phyloP scores from a whole-genome alignment of 2,797 vertebrate genomes.

The Orientallactaga sibirica region DNA sequence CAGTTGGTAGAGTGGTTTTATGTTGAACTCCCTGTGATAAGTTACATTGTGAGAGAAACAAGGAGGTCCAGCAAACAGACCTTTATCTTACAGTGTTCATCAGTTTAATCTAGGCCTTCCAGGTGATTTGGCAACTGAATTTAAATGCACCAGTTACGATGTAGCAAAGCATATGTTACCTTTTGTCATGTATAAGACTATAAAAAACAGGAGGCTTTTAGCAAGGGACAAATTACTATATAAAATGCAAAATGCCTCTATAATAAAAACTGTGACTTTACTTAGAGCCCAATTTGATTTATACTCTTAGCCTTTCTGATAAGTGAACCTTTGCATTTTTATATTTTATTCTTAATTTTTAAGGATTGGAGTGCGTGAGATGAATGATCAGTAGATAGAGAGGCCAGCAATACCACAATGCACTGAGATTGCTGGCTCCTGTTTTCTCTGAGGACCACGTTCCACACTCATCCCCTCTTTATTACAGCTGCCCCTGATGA shows the following conservation, averaged over 20 bases:
- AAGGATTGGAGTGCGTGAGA: conserved; percentile 70
- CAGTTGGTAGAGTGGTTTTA: background rate
- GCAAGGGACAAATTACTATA: conserved; percentile 84
- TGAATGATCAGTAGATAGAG: conserved; percentile 84
- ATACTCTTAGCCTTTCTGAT: conserved; percentile 84
- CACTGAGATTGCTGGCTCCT: conserved; percentile 79
- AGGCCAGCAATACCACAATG: conserved; percentile 77
- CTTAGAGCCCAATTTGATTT: conserved; percentile 84
- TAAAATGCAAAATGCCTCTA: conserved; percentile 84
- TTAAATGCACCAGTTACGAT: conserved; percentile 71
- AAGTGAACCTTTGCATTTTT: conserved; percentile 85
- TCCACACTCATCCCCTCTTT: conserved; percentile 81
- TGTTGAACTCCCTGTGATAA: background rate
- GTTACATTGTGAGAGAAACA: conserved; percentile 34
- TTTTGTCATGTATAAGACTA: conserved; percentile 76
- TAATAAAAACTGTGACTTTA: conserved; percentile 85
- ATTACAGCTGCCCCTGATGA: conserved; percentile 88
- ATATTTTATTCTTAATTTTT: conserved; percentile 85
- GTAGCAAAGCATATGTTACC: conserved; percentile 76
- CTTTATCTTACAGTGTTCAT: conserved; percentile 41
- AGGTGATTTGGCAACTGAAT: conserved; percentile 57
- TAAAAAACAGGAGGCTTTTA: conserved; percentile 86
- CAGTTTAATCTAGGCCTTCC: conserved; percentile 46
- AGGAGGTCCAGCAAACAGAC: background rate
- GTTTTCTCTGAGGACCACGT: conserved; percentile 79